Base-by-base conservation (phyloP, 2,797 vertebrate genomes). In the Myotis myotis region DNA sequence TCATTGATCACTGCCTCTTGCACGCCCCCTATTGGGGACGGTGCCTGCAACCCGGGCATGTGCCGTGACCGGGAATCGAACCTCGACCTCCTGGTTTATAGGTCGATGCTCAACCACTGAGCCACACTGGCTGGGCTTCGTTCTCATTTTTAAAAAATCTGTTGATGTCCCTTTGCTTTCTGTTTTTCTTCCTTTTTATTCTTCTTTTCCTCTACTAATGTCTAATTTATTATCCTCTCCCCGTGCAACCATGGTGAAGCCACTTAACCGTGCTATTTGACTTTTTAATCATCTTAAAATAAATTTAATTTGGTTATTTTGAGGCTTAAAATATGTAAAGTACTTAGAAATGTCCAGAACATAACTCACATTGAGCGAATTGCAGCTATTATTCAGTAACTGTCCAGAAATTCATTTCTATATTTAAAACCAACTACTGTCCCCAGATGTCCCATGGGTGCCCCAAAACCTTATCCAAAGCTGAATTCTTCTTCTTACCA, bases 371-470 rank as follows among this genome's bases (percentile, higher is more conserved):
- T 85, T 57, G 66, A 66, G 28, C 57, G 57, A 23, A 19, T 60
- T 41, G 33, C 23, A 57, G 44, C 75, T 68, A 20, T 86, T 80
- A 89, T 76, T 80, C 79, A 89, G 70, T 20, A 70, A 71, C 11
- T 22, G 15, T 23, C 44, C 83, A 71, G 82, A 85, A 55, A 87
- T 57, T 30, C n/a, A 64, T 19, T 66, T 71, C 36, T 41, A 36
- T 75, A 76, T 94, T 93, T 85, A 80, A 94, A 72, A 80, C 25
- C 44, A 76, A 12, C 71, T 36, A 16, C 57, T 87, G 78, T 70
- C n/a, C n/a, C 30, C 28, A 33, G 23, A 87, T 75, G 83, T 80
- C 20, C 78, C 47, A 28, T 10, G 41, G 80, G 74, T 86, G 23
- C 22, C 10, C 75, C 49, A 25, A 76, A 88, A 66, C 85, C 38